phyloP scores from a whole-genome alignment of 2,797 vertebrate species.

The Limosa lapponica region DNA sequence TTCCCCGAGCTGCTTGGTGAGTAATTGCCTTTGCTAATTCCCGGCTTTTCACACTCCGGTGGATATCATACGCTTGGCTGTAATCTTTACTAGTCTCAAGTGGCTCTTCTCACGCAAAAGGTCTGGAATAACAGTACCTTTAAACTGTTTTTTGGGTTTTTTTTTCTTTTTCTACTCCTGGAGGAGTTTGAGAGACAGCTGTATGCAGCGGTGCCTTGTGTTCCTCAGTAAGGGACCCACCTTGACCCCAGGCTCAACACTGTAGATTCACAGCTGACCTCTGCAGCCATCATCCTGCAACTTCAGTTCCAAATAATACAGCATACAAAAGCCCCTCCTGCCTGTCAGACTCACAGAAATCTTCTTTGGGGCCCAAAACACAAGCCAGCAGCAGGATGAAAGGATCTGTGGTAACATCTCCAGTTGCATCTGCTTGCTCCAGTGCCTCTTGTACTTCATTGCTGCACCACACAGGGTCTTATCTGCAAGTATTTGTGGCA shows the following conservation, averaged over 20 bases:
- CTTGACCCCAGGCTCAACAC: neutral
- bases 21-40: neutral
- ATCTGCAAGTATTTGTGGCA: neutral
- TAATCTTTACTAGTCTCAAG: neutral
- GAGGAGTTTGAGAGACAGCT: neutral
- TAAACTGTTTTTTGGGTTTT: neutral
- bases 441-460: neutral
- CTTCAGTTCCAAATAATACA: neutral
- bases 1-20: neutral
- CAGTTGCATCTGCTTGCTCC: neutral
- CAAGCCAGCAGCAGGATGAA: neutral
- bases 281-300: neutral
- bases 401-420: neutral
- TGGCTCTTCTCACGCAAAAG: neutral
- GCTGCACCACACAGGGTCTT: neutral
- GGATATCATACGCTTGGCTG: neutral
- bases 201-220: neutral
- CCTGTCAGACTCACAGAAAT: neutral
- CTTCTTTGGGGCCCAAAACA: neutral
- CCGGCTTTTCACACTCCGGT: neutral
- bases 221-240: neutral
- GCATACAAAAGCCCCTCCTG: neutral
- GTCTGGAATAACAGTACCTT: neutral
- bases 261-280: neutral
- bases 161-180: neutral